Evolutionary conservation across 1,140 invertebrate genomes (phyloP).

Genomic region (Cotesia vestalis): DNA sequence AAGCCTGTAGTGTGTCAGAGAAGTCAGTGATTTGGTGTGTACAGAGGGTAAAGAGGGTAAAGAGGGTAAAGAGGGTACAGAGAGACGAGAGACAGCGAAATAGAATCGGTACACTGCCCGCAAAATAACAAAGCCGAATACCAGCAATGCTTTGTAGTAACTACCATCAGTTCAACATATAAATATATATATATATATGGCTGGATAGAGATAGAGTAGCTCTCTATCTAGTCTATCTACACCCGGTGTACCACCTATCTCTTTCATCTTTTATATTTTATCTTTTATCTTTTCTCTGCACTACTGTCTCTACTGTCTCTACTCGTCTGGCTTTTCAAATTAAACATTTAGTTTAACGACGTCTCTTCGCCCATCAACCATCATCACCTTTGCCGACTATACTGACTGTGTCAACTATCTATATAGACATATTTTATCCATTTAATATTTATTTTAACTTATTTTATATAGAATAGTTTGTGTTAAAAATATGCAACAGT

Average conservation of each 20-base stretch:
- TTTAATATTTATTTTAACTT: no score
- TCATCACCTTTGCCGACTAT: conserved; percentile 40
- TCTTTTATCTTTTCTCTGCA: background rate
- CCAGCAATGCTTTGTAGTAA: conserved; percentile 50
- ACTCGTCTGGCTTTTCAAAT: conserved; percentile 56
- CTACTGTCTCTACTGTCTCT: conserved; percentile 37
- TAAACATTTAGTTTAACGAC: conserved; percentile 59
- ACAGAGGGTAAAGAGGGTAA: no score
- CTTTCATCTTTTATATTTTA: no score
- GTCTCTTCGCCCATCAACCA: conserved; percentile 38
- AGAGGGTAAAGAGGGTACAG: background rate
- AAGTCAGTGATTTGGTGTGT: background rate
- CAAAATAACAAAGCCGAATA: conserved; percentile 60
- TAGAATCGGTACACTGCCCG: conserved; percentile 32
- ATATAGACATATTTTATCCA: no score
- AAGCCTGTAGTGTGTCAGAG: background rate
- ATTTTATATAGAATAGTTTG: background rate
- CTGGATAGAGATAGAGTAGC: conserved; percentile 1
- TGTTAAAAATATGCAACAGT: conserved; percentile 48
- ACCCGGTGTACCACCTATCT: no score
- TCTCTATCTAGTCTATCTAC: no score
- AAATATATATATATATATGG: background rate
- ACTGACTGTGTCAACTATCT: no score
- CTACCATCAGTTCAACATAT: no score
- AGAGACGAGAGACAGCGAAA: background rate